Percentiles rank a stretch among this genome's conserved stretches.
Evolutionary conservation across 2,797 vertebrate genomes (phyloP).

Genomic region (Phoeniculus purpureus): DNA sequence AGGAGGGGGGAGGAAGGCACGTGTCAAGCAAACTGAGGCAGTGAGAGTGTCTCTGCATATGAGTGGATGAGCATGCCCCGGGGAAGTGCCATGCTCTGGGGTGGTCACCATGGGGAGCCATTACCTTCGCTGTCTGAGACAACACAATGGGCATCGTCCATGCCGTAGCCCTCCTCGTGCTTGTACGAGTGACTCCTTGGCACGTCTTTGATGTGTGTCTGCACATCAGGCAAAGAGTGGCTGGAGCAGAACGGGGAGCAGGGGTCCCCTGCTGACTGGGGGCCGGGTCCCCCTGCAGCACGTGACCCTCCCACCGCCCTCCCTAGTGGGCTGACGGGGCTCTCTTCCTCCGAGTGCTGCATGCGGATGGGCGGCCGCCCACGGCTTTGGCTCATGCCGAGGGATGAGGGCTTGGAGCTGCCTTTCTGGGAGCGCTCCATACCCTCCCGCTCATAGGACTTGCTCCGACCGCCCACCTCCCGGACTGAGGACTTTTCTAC

Average conservation of each 20-base stretch:
- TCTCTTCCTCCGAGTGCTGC: constrained; percentile 97
- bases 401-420: constrained; percentile 79
- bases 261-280: constrained; percentile 82
- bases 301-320: constrained; percentile 87
- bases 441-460: constrained; percentile 90
- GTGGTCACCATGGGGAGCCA: constrained; percentile 86
- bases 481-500: constrained; percentile 91
- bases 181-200: constrained; percentile 96
- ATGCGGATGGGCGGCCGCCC: constrained; percentile 89
- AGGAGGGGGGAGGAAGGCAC: constrained; percentile 81
- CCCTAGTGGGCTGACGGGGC: constrained; percentile 93
- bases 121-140: constrained; percentile 99
- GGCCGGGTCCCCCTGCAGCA: constrained; percentile 80
- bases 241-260: constrained; percentile 97
- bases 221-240: constrained; percentile 98
- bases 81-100: constrained; percentile 73
- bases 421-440: constrained; percentile 90
- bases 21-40: constrained; percentile 78
- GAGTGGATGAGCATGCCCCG: constrained; percentile 52
- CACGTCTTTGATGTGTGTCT: constrained; percentile 95
- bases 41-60: constrained; percentile 68
- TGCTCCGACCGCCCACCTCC: constrained; percentile 88
- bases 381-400: constrained; percentile 83
- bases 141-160: constrained; percentile 98
- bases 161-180: constrained; percentile 95